Evolutionary conservation across 2,797 vertebrate species (phyloP).

Genomic region (Euphonia xanthogaster): DNA sequence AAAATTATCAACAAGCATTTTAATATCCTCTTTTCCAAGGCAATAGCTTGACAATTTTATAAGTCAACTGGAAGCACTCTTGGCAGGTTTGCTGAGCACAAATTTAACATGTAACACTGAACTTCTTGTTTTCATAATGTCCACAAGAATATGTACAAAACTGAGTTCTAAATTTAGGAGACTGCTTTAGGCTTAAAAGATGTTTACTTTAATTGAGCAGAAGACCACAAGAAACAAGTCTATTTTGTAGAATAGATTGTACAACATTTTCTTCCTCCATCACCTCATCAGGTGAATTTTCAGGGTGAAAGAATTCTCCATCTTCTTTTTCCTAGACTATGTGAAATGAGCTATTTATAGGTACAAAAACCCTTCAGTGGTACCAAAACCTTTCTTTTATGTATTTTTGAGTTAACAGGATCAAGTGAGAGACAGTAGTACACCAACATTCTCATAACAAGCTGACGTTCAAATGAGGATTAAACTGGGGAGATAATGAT

Average conservation of each 20-base stretch:
- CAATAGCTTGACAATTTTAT: neutral
- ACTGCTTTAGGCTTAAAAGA: neutral
- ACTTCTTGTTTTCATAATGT: neutral
- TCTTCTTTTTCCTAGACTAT: neutral
- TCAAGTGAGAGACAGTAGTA: neutral
- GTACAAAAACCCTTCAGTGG: neutral
- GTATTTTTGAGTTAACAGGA: neutral
- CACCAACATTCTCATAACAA: neutral
- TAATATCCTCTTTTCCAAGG: constrained; percentile 6
- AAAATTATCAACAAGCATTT: neutral
- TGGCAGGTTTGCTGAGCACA: neutral
- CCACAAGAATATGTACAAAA: neutral
- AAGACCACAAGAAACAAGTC: neutral
- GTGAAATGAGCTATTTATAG: neutral
- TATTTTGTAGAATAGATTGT: neutral
- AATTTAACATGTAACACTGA: neutral
- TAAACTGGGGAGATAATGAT: neutral
- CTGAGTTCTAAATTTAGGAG: neutral
- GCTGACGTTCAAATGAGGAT: neutral
- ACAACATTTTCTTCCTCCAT: neutral
- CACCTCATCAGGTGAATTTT: neutral
- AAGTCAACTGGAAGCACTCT: constrained; percentile 17
- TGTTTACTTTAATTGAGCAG: neutral
- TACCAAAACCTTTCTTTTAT: neutral
- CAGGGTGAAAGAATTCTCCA: neutral